A percentile compares a stretch with the other conserved stretches of the same genome.
Evolutionary conservation across 2,113 vertebrate genomes (phyloP).

Genomic region (Maylandia zebra): DNA sequence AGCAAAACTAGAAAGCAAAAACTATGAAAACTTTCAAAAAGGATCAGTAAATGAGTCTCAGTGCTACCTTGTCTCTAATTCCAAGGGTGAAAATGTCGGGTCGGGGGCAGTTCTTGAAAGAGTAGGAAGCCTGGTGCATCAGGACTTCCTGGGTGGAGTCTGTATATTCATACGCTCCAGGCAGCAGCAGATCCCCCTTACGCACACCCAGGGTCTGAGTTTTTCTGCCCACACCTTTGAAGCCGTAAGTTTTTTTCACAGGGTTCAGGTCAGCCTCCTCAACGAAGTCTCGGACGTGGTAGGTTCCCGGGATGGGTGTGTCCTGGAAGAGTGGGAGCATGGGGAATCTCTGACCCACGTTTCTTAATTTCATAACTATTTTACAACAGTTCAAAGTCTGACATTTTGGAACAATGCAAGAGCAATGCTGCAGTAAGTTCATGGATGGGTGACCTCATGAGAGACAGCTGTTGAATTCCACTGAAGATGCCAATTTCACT

Average conservation of each 20-base stretch:
- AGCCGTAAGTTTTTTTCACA: constrained; percentile 58
- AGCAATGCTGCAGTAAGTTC: not conserved
- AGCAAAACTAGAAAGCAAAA: not conserved
- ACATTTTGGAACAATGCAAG: not conserved
- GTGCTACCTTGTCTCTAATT: constrained; percentile 62
- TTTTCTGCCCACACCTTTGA: constrained; percentile 69
- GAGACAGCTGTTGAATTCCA: not conserved
- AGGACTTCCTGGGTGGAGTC: constrained; percentile 56
- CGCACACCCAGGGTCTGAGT: not conserved
- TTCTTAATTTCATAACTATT: not conserved
- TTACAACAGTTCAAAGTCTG: not conserved
- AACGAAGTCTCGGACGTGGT: constrained; percentile 63
- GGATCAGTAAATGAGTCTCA: not conserved
- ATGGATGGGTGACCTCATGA: not conserved
- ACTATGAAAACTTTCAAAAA: not conserved
- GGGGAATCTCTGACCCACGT: not conserved
- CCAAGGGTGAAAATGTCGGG: constrained; percentile 34
- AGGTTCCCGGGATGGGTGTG: constrained; percentile 60
- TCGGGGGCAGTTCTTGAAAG: constrained; percentile 64
- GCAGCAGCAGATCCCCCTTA: constrained; percentile 44
- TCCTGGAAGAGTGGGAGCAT: constrained; percentile 33
- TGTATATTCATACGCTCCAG: constrained; percentile 51
- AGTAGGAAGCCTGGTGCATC: constrained; percentile 42
- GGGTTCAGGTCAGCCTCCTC: constrained; percentile 73
- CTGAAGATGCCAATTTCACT: not conserved